phyloP scores from a whole-genome alignment of 2,113 vertebrate species.

The Hiodon tergisus region DNA sequence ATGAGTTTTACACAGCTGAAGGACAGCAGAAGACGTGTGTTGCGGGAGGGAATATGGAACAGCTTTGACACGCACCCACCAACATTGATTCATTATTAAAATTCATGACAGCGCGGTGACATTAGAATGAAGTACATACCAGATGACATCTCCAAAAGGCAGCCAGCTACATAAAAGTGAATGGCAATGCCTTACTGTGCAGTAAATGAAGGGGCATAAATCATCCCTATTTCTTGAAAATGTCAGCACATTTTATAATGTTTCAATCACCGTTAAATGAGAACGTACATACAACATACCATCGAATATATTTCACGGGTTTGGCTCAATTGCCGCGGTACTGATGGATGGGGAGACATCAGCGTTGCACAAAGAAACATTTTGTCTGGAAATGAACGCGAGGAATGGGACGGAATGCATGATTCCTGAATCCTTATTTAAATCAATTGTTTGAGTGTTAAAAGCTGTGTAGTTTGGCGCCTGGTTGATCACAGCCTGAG shows the following conservation, averaged over 20 bases:
- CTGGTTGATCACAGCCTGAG: no score
- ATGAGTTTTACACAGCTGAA: neutral
- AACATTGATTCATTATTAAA: neutral
- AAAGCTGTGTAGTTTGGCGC: no score
- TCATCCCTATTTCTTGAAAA: slow-evolving; percentile 6
- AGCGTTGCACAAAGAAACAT: no score
- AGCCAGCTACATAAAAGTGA: neutral
- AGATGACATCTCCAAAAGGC: neutral
- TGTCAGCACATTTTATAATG: slow-evolving; percentile 17
- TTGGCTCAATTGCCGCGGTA: no score
- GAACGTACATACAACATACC: neutral
- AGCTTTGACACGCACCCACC: neutral
- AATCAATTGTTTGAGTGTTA: no score
- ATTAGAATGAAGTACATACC: neutral
- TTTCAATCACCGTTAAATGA: neutral
- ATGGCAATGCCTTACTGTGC: slow-evolving; percentile 10
- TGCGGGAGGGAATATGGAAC: neutral
- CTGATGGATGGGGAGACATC: no score
- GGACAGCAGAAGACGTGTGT: neutral
- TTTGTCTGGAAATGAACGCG: no score
- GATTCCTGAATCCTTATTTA: no score
- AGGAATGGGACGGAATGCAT: no score
- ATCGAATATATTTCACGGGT: neutral
- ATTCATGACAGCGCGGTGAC: slow-evolving; percentile 12
- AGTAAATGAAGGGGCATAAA: slow-evolving; percentile 9